Base-by-base conservation (phyloP, 2,888 invertebrate genomes). In the Melipona beecheii region DNA sequence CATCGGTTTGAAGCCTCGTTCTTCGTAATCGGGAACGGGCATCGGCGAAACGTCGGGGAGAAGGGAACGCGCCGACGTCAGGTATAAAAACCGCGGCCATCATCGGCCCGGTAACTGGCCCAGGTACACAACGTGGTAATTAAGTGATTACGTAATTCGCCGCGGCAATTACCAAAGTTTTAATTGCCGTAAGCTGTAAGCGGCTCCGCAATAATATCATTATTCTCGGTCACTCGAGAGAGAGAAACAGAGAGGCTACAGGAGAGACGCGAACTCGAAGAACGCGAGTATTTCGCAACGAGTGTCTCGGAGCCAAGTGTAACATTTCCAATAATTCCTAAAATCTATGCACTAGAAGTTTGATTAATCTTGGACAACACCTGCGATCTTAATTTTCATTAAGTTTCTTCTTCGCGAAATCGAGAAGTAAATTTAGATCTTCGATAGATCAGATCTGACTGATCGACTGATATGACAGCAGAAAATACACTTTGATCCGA, bases 161-260 rank as follows among this genome's bases (percentile, higher is more conserved):
- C 90, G 87, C 91, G 88, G 91, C 91, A 92, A 93, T 93, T 93
- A 92, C 86, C 91, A 88, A 93, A 93, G 92, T 93, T 93, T 93
- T 93, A 93, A 93, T 93, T 93, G 91, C 90, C 84, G 86, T 88
- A 88, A 89, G 90, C 85, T 89, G 90, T 91, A 91, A 93, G 91
- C 91, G 87, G 90, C 89, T 90, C 87, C 87, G 89, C 90, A 92
- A 92, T 92, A 92, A 92, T 92, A 92, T 93, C 90, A 91, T 93
- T 89, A 90, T 87, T 86, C 90, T 81, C 85, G 81, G 78, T 71
- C 79, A 78, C 76, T 86, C 81, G 90, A 75, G 83, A 50, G 83
- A 50, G 75, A 15, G 27, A 52, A 21, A 50, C n/a, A 49, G 60
- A 58, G 64, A 60, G 17, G 27, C 9, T 4, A 4, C 31, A 3